These are phyloP conservation scores for Rhynchonycteris naso DNA, from an alignment of 2,797 vertebrate genomes.

Conservation along the genomic window DNA sequence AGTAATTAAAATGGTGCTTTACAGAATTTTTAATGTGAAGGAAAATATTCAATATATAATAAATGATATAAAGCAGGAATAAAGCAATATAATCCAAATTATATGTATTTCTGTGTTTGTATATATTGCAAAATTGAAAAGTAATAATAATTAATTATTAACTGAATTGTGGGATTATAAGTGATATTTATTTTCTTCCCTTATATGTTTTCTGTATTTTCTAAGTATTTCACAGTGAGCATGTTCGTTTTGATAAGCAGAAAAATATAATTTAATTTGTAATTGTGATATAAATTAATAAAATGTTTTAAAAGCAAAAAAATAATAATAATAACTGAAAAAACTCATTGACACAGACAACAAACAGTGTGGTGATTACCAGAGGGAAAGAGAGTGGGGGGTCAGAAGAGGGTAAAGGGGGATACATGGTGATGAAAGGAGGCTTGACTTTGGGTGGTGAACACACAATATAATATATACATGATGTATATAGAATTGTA, in stretches of 20 bases:
- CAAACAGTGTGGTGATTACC: not conserved
- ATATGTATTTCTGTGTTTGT: not conserved
- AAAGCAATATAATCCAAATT: not conserved
- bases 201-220: conserved; percentile 47
- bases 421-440: not conserved
- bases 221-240: not conserved
- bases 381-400: not conserved
- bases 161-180: not conserved
- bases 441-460: not conserved
- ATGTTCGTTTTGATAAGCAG: conserved; percentile 23
- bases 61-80: conserved; percentile 21
- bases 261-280: conserved; percentile 40
- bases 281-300: conserved; percentile 2
- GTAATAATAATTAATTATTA: conserved; percentile 22
- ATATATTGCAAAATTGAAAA: not conserved
- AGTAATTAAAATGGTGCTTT: conserved; percentile 31
- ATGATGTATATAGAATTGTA: not conserved
- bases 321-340: not conserved
- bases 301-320: not conserved
- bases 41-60: conserved; percentile 26
- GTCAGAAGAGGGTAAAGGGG: not conserved
- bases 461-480: not conserved
- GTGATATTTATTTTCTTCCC: conserved; percentile 1
- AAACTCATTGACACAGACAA: not conserved
- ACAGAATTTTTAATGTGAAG: conserved; percentile 45